Conservation (phyloP, 2,797 vertebrate species). For the Rhadinocentrus ornatus region DNA sequence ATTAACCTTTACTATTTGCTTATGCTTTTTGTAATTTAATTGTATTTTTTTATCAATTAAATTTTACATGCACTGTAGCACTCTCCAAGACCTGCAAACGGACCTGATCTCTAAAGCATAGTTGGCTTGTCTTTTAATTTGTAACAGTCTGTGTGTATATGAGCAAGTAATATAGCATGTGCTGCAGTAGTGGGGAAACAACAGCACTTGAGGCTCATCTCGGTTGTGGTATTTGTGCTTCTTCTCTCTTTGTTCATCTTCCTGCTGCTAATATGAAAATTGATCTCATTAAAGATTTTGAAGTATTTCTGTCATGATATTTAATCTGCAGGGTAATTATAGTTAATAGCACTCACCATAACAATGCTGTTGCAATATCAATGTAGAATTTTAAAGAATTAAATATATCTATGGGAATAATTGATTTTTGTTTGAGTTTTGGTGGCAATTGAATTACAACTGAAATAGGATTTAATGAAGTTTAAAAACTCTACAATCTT, state of each 20-base stretch:
- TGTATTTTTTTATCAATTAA: no score
- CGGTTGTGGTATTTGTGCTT: background rate
- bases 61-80: no score
- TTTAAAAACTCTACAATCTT: no score
- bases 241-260: background rate
- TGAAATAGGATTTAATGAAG: no score
- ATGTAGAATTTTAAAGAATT: no score
- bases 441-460: no score
- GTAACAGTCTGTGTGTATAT: background rate
- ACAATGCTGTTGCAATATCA: no score
- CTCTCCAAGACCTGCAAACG: no score
- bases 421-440: background rate
- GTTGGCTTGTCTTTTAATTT: background rate
- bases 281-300: background rate
- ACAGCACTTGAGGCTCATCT: background rate
- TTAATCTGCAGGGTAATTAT: no score
- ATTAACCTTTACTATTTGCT: background rate
- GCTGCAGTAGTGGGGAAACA: background rate
- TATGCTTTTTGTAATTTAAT: background rate
- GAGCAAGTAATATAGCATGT: background rate
- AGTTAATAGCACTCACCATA: no score
- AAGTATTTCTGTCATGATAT: no score
- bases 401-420: background rate
- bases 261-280: background rate
- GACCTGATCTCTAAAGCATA: background rate